Conservation (phyloP, 2,113 vertebrate genomes). For the Oxygymnocypris stewartii region DNA sequence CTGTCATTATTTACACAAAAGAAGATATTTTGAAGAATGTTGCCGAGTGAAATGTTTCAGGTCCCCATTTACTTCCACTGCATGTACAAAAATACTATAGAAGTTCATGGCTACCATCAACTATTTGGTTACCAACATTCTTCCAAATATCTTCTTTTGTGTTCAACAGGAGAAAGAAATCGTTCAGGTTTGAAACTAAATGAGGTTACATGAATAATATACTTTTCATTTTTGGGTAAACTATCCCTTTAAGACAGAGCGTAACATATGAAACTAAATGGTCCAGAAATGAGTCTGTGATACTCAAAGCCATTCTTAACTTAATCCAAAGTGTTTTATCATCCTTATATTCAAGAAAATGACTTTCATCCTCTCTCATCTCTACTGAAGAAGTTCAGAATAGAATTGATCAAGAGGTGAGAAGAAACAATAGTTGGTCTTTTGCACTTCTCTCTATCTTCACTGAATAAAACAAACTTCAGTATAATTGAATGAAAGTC, state of each 20-base stretch:
- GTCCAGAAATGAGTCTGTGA: background rate
- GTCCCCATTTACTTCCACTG: no score
- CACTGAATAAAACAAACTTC: slow-evolving; percentile 58
- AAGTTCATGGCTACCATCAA: no score
- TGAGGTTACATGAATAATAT: no score
- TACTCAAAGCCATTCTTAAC: background rate
- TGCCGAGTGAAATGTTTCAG: no score
- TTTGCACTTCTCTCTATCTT: slow-evolving; percentile 54
- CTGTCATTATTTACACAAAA: background rate
- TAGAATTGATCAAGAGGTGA: slow-evolving; percentile 32
- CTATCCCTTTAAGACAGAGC: no score
- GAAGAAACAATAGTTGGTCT: slow-evolving; percentile 26
- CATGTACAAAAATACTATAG: no score
- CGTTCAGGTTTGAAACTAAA: no score
- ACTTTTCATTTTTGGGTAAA: background rate
- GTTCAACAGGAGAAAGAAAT: no score
- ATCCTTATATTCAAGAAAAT: slow-evolving; percentile 30
- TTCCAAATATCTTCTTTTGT: no score
- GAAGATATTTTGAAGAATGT: no score
- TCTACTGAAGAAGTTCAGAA: slow-evolving; percentile 22
- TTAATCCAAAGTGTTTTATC: slow-evolving; percentile 19
- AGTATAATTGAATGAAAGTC: slow-evolving; percentile 67
- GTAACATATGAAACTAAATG: no score
- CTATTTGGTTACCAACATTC: no score
- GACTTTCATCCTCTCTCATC: slow-evolving; percentile 36